phyloP scores from a whole-genome alignment of 2,888 invertebrate genomes.

The Tetanocera ferruginea region DNA sequence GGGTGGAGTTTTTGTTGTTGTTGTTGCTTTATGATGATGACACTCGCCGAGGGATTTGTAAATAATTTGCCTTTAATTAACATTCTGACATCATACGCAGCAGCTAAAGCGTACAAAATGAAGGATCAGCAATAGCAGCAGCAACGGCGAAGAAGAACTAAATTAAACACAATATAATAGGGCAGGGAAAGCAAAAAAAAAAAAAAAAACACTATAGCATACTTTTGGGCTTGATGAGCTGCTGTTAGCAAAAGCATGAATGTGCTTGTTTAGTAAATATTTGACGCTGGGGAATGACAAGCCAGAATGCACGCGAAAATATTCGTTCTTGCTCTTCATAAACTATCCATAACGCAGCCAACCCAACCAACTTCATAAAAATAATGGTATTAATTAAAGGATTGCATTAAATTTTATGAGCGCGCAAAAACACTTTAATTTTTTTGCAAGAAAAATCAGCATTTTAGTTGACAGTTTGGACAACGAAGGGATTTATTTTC shows the following conservation, averaged over 20 bases:
- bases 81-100: conserved; percentile 61
- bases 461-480: too few species aligned
- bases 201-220: not conserved
- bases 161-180: not conserved
- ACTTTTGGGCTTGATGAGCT: not conserved
- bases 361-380: not conserved
- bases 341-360: not conserved
- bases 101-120: not conserved
- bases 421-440: too few species aligned
- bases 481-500: too few species aligned
- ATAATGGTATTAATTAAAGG: not conserved
- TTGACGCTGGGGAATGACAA: not conserved
- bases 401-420: not conserved
- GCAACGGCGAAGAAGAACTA: not conserved
- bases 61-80: conserved; percentile 68
- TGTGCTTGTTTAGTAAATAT: not conserved
- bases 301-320: not conserved
- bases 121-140: not conserved
- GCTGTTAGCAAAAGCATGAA: not conserved
- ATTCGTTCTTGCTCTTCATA: not conserved
- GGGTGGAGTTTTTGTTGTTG: not conserved
- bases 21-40: conserved; percentile 38
- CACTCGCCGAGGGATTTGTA: conserved; percentile 55
- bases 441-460: too few species aligned
- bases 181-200: not conserved